Evolutionary conservation across 2,797 vertebrate genomes (phyloP).

Genomic region (Dryobates pubescens): DNA sequence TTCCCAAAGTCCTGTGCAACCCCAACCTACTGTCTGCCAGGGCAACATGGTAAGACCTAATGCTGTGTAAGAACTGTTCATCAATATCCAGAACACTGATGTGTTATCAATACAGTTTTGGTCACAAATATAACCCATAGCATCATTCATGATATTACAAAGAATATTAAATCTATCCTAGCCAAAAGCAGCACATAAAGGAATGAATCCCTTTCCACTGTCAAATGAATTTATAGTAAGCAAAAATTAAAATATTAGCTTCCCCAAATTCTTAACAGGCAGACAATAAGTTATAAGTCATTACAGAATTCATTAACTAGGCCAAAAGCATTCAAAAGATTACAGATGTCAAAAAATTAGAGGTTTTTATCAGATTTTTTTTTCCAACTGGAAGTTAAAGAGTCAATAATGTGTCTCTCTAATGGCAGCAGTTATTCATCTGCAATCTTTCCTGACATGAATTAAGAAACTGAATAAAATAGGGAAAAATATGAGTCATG

Average conservation of each 20-base stretch:
- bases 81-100: not conserved
- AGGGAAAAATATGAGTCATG: constrained; percentile 24
- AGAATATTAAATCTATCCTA: not conserved
- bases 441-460: not conserved
- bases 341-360: not conserved
- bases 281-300: not conserved
- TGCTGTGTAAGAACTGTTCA: not conserved
- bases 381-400: not conserved
- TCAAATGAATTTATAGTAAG: not conserved
- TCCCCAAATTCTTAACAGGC: not conserved
- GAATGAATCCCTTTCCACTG: not conserved
- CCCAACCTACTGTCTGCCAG: not conserved
- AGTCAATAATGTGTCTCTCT: constrained; percentile 9
- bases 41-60: not conserved
- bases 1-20: not conserved
- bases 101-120: not conserved
- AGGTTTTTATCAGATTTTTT: not conserved
- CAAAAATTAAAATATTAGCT: not conserved
- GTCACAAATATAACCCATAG: not conserved
- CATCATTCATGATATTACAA: not conserved
- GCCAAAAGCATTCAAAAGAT: not conserved
- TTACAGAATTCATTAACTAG: not conserved
- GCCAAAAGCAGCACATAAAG: not conserved
- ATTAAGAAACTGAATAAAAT: constrained; percentile 40
- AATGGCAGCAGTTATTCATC: constrained; percentile 14